Conservation (phyloP, 2,113 vertebrate species). For the Ptilorrhoa leucosticta region DNA sequence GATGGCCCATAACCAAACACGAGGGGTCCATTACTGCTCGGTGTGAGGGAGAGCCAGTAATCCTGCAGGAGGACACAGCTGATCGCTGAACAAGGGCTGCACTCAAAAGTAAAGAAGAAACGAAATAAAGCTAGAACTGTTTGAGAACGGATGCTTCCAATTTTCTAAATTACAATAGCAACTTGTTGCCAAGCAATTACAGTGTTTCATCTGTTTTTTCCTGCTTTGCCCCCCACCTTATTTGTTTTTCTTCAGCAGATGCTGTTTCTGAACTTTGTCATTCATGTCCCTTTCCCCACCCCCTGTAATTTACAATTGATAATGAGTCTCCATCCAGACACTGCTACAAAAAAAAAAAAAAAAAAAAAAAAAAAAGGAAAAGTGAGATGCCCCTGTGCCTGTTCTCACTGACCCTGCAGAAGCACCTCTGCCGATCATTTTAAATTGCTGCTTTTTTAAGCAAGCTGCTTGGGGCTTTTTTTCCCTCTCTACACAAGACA, state of each 20-base stretch:
- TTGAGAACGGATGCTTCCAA: constrained; percentile 66
- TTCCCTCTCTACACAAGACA: background rate
- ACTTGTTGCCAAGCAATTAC: constrained; percentile 59
- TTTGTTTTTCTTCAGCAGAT: constrained; percentile 63
- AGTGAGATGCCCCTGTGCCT: background rate
- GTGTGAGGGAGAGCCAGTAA: background rate
- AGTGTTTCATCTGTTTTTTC: constrained; percentile 56
- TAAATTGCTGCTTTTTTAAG: background rate
- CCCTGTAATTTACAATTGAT: constrained; percentile 40
- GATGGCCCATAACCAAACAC: constrained; percentile 40
- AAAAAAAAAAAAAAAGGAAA: background rate
- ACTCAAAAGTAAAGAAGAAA: constrained; percentile 12
- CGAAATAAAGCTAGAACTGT: constrained; percentile 55
- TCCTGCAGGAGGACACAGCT: constrained; percentile 53
- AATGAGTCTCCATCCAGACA: constrained; percentile 33
- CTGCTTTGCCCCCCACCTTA: constrained; percentile 43
- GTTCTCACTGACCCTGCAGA: background rate
- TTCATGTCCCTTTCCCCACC: constrained; percentile 1
- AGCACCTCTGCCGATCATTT: background rate
- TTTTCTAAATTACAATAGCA: constrained; percentile 68
- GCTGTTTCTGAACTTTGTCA: constrained; percentile 52
- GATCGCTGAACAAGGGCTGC: constrained; percentile 32
- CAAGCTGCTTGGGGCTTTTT: background rate
- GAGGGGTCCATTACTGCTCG: constrained; percentile 8
- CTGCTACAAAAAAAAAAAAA: background rate